Evolutionary conservation across 1,140 invertebrate species (phyloP), one percentile per base, ranked within the genome.

Genomic region (Cotesia typhae): DNA sequence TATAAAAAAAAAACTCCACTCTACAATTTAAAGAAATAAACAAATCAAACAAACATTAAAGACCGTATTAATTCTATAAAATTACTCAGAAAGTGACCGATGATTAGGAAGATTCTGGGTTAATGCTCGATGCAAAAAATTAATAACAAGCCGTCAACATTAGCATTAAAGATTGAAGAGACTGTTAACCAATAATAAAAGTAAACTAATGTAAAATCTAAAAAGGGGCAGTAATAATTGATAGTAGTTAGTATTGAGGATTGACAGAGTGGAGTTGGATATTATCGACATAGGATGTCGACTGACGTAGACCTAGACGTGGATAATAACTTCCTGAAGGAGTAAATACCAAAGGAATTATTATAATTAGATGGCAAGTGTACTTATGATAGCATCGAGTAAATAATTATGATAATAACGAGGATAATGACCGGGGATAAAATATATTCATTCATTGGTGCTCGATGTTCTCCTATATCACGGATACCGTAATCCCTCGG

Each of bases 341-440:
- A 59, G 57, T 59, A 59, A 59, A 59, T 28, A 59, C 20, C 9
- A 28, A 28, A 59, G 57, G 20, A 59, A 59, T 59, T 59, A 59
- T 59, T 59, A 59, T 59, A 59, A 59, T 59, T 59, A 59, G 57
- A 59, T 59, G 28, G 57, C 28, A 59, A 59, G 57, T 59, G 57
- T 59, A 59, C 57, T 59, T 59, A 59, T 59, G 57, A 59, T 59
- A 59, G 14, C 14, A 59, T 59, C 57, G 10, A 17, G 20, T 59
- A 59, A 59, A 59, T 28, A 28, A 59, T 59, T 17, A 59, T 59
- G 14, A 59, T 59, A 59, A 20, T 59, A 59, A 59, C 20, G 20
- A 28, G 28, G 57, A 59, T 59, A 59, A 59, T 59, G 57, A 28
- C 17, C 57, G 20, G 28, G 20, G 41, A 20, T 28, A 28, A 28